Base-by-base conservation (phyloP, 2,888 invertebrate genomes). In the Xylocampa areola region DNA sequence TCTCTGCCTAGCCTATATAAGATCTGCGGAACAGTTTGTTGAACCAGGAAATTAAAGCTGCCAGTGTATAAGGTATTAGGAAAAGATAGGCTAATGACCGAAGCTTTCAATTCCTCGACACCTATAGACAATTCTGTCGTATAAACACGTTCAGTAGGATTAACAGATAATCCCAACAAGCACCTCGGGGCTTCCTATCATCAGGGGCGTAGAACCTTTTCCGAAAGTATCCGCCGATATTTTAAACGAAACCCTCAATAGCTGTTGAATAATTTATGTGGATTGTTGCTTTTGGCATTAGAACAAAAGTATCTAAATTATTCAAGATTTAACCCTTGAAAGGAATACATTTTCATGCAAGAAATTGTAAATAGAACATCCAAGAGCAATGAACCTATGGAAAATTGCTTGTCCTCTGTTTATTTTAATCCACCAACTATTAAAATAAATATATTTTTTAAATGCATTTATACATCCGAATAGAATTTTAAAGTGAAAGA, bases 211-310 rank as follows among this genome's bases (percentile, higher is more conserved):
- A 14, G 36, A 43, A 45, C 30, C 43, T 43, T 36, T 45, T 45
- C 49, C 32, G 23, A 63, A 45, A 45, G 23, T 44, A 45, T 45
- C 33, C 40, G 16, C 27, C 17, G 36, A 59, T 45, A 35, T 40
- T 67, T 66, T 25, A 47, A 67, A 47, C 21, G 23, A 21, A 37
- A 17, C 32, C 41, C 17, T 60, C 35, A 7, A n/a, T 45, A 37
- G 23, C 40, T 50, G 35, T 21, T 67, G 60, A 63, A 63, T 63
- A 45, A 66, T 59, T 59, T 50, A 50, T 49, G 45, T 32, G 14
- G 40, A 33, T 36, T 29, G 41, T 39, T 55, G 37, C 55, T 25
- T 47, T 17, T 6, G 35, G 10, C 27, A 16, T 41, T 23, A 8
- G 27, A 19, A 29, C 6, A 16, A 40, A 13, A 41, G 33, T 16